These are phyloP conservation scores for Aethes cnicana DNA, from an alignment of 2,888 invertebrate genomes.

Conservation along the genomic window DNA sequence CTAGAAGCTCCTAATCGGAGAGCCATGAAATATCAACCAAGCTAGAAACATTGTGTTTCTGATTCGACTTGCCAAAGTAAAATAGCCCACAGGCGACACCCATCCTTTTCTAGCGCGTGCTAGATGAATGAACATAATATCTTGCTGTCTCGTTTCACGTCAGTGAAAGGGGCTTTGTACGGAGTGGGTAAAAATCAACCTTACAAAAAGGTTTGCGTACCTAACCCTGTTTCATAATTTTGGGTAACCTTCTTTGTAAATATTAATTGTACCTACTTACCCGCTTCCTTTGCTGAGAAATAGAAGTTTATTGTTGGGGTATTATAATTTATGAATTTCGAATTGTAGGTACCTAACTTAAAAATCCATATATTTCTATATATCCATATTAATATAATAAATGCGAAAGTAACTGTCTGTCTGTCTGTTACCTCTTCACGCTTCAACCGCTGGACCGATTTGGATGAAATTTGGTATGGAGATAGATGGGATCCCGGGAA, in stretches of 20 bases:
- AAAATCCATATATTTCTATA: no score
- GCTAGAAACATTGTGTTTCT: conserved; percentile 10
- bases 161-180: conserved; percentile 57
- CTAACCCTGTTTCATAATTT: neutral
- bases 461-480: no score
- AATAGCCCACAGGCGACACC: neutral
- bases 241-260: neutral
- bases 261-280: no score
- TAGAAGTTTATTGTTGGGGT: no score
- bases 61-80: conserved; percentile 13
- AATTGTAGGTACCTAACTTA: no score
- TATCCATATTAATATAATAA: no score
- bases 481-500: no score
- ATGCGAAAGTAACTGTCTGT: no score
- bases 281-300: no score
- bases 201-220: conserved; percentile 2
- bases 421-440: no score
- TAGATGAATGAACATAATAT: conserved; percentile 41
- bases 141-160: conserved; percentile 37
- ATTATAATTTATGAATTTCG: no score
- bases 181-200: conserved; percentile 30
- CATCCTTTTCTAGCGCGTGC: conserved; percentile 36
- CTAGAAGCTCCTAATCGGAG: neutral
- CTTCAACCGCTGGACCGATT: no score
- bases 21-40: neutral